These are phyloP conservation scores for Polymixis flavicincta DNA, from an alignment of 2,888 invertebrate species.

Conservation along the genomic window DNA sequence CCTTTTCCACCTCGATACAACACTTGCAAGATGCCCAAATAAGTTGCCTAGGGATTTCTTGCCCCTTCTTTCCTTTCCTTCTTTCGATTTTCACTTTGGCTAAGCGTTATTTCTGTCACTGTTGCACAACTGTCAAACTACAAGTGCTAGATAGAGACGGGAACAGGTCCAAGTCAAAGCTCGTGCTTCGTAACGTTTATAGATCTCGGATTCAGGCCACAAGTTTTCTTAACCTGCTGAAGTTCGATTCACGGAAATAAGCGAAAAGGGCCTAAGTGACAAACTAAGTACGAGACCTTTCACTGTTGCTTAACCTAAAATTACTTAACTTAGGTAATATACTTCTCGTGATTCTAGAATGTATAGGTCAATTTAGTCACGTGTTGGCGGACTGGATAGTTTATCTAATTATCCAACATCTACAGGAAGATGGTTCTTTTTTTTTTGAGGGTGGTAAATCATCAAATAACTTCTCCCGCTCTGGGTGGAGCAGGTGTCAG, in stretches of 20 bases:
- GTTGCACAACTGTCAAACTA: neutral
- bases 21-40: no score
- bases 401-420: neutral
- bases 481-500: no score
- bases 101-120: neutral
- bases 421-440: neutral
- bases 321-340: slow-evolving; percentile 29
- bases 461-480: no score
- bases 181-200: neutral
- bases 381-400: neutral
- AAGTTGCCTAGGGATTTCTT: neutral
- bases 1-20: no score
- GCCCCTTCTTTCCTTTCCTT: neutral
- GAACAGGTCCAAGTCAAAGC: neutral
- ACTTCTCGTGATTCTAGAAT: slow-evolving; percentile 9
- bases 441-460: no score
- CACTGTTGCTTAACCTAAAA: slow-evolving; percentile 42
- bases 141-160: neutral
- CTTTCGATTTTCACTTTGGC: neutral
- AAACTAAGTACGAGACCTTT: slow-evolving; percentile 34
- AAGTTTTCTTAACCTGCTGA: neutral
- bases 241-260: slow-evolving; percentile 38
- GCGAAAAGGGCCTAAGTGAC: slow-evolving; percentile 23
- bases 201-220: neutral
- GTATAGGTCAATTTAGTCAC: slow-evolving; percentile 9